A percentile compares a stretch with the other conserved stretches of the same genome.
Conservation (phyloP, 2,113 vertebrate species). For the Sander lucioperca region DNA sequence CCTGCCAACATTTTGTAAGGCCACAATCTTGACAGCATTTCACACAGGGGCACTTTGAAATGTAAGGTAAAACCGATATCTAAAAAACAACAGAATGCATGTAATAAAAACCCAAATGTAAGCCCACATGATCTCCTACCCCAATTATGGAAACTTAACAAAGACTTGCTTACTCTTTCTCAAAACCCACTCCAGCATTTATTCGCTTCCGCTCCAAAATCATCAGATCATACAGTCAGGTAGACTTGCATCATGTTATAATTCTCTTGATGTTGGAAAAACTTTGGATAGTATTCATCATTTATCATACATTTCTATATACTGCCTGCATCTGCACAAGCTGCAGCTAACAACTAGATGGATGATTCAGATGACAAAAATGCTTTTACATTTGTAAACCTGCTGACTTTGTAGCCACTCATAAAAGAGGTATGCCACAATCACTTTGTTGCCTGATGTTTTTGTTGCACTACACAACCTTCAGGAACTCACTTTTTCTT, state of each 20-base stretch:
- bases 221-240: constrained; percentile 17
- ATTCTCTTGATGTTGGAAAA: constrained; percentile 19
- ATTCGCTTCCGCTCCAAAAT: neutral
- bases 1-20: constrained; percentile 56
- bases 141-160: constrained; percentile 52
- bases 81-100: constrained; percentile 54
- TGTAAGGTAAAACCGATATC: constrained; percentile 42
- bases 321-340: neutral
- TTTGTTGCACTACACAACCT: constrained; percentile 29
- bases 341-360: constrained; percentile 17
- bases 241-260: neutral
- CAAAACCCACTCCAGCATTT: neutral
- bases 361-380: constrained; percentile 20
- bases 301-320: neutral
- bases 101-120: constrained; percentile 24
- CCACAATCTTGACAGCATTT: constrained; percentile 42
- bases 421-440: constrained; percentile 5
- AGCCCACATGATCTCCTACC: constrained; percentile 22
- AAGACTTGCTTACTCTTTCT: constrained; percentile 27
- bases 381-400: constrained; percentile 34
- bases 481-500: constrained; percentile 36
- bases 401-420: constrained; percentile 26
- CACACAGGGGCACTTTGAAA: constrained; percentile 60
- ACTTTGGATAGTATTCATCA: constrained; percentile 21
- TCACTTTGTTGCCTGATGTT: constrained; percentile 18